Base-by-base conservation (phyloP, 1,140 invertebrate species). In the Panagrolaimus sp. region DNA sequence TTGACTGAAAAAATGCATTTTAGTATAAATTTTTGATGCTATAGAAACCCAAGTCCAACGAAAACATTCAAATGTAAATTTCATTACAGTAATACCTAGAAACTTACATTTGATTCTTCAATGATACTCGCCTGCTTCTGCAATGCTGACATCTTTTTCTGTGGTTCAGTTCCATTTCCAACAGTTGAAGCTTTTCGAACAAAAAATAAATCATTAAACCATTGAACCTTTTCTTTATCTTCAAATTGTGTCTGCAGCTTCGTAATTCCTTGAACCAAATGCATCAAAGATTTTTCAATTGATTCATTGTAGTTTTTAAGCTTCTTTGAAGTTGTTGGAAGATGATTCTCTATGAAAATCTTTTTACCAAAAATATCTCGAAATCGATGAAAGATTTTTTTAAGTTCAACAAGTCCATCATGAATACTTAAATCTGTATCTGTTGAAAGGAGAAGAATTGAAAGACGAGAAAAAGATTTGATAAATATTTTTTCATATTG, bases 251-350 rank as follows among this genome's bases (percentile, higher is more conserved):
- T 21, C 9, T 28, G 38, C 9, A 38, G 24, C 63, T 38, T 64
- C 14, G 32, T 28, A 12, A 68, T 26, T 14, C n/a, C 55, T n/a
- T 26, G 26, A n/a, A 24, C 66, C 17, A 68, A 14, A 21, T 52
- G 45, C 55, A 52, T 15, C 32, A 68, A 52, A 4, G 26, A 12
- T 24, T 68, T 68, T 12, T 47, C 44, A 17, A 68, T 68, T 0
- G 15, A 62, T 32, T 68, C 66, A 45, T 68, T 68, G 26, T 43
- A 21, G 48, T 24, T 43, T 15, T 68, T 68, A n/a, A 68, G 66
- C 48, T 45, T 47, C 28, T 68, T 68, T 14, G 66, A 68, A n/a
- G 66, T 43, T 6, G 66, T 68, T 1, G 66, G 66, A 3, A 68
- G n/a, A 43, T 55, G 45, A 9, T 68, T 68, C 15, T 68, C 66